Base-by-base conservation (phyloP, 2,797 vertebrate genomes). In the Girardinus metallicus region DNA sequence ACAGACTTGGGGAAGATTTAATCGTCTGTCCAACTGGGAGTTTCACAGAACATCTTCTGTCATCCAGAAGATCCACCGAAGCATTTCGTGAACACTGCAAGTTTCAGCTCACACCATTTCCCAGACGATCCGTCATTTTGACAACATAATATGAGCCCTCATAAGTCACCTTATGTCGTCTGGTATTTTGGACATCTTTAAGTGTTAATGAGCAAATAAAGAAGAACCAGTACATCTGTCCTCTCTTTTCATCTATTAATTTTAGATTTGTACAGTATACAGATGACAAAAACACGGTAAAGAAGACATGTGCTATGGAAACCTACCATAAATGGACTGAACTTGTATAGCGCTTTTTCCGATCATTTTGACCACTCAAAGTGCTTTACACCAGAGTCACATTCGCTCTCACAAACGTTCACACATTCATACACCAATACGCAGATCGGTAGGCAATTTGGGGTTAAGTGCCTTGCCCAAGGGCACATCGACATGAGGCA, bases 31-130 rank as follows among this genome's bases (percentile, higher is more conserved):
- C 57, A 60, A 29, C n/a, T 2, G 57, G 57, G 70, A 75, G 26
- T 18, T 75, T 78, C 2, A 31, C 6, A 83, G 77, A 23, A 39
- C 44, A 76, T 55, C 51, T 77, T 1, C 66, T 60, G 74, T 81
- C 72, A 29, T 76, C 78, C 64, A 23, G 21, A 31, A 80, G 18
- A 73, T 82, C 39, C 71, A 73, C 64, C 66, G 29, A 21, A 76
- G 73, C 75, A 57, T 68, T 76, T 31, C 34, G 73, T 78, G 6
- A 55, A 55, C 18, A 21, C 0, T 9, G 34, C 23, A 39, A 23
- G 10, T 39, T 12, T 10, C 41, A 43, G 15, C 73, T 49, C 70
- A 71, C 31, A 0, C 57, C 15, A 12, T 29, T 23, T 85, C 77
- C 75, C 51, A 81, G 0, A 57, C 15, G 44, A 74, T 71, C 13